These are phyloP conservation scores for Disparrhopalites patrizii DNA, from an alignment of 2,888 invertebrate species.

Conservation along the genomic window DNA sequence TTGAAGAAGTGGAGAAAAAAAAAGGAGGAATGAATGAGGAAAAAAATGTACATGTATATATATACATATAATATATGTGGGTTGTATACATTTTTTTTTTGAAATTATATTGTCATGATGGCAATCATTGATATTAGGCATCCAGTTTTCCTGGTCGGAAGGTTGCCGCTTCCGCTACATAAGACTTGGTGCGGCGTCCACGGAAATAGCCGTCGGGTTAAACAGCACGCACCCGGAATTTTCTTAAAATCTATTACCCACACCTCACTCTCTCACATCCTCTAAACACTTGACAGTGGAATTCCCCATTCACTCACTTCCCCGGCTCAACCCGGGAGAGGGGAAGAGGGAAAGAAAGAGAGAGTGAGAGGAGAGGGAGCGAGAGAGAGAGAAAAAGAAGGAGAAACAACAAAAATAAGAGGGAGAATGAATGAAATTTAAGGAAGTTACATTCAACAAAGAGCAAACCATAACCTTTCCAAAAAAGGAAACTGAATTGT, in stretches of 20 bases:
- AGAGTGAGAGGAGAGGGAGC: not conserved
- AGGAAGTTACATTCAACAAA: no score
- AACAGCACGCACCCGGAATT: slow-evolving; percentile 46
- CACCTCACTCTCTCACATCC: slow-evolving; percentile 29
- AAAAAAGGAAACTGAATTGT: no score
- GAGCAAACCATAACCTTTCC: slow-evolving; percentile 5
- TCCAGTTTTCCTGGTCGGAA: slow-evolving; percentile 48
- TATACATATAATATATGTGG: no score
- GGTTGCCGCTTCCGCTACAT: slow-evolving; percentile 47
- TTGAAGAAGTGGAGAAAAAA: slow-evolving; percentile 15
- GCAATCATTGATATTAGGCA: slow-evolving; percentile 49
- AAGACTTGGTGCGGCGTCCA: slow-evolving; percentile 47
- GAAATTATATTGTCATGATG: slow-evolving; percentile 48
- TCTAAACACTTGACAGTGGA: slow-evolving; percentile 17
- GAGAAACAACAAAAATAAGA: not conserved
- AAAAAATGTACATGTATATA: no score
- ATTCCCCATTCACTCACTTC: not conserved
- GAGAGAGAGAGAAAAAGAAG: no score
- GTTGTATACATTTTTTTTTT: slow-evolving; percentile 32
- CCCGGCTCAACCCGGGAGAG: no score
- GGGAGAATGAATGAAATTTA: not conserved
- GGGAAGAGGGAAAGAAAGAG: not conserved
- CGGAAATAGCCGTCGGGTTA: slow-evolving; percentile 48
- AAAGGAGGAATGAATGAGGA: slow-evolving; percentile 15
- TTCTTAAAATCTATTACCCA: slow-evolving; percentile 46